Base-by-base conservation (phyloP, 2,113 vertebrate genomes). In the Halcyon malimbica region DNA sequence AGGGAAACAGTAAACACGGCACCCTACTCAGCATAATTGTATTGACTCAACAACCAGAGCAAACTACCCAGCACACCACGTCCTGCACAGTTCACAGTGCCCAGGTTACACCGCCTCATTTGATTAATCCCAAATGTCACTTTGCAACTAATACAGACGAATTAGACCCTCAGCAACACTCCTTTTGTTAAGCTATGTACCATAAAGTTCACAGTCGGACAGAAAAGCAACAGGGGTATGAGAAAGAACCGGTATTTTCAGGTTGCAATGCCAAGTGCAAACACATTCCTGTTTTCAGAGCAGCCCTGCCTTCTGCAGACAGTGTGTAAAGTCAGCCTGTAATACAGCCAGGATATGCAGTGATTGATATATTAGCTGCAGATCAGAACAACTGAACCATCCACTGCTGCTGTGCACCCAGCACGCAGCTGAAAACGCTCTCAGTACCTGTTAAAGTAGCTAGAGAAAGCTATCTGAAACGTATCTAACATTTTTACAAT, bases 191-290 rank as follows among this genome's bases (percentile, higher is more conserved):
- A 93, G 60, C 57, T 69, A 14, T 4, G 15, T 48, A 67, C 75
- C 62, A 25, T 1, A 11, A 65, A 80, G 73, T 62, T 90, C 74
- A 70, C 17, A 44, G 37, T 0, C 13, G 81, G 80, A 83, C 54
- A 46, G 85, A 74, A 78, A 59, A 81, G 75, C 92, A 94, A 51
- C 25, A 77, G 25, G 39, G 21, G 18, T 77, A 81, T 71, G 86
- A 86, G 90, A 94, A 87, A 92, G 93, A 96, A 96, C 94, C 39
- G 41, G 95, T 94, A 90, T 94, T 94, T 95, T 96, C 93, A 96
- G 96, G 80, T 94, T 64, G 83, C 76, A 54, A 20, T 77, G 93
- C 95, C 93, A 96, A 94, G 84, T 46, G 74, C 75, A 96, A 96
- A 96, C 70, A 73, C 82, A 64, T 90, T 96, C 91, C 87, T 82